Conservation (phyloP, 2,113 vertebrate genomes). For the Forbesichthys papilliferus region DNA sequence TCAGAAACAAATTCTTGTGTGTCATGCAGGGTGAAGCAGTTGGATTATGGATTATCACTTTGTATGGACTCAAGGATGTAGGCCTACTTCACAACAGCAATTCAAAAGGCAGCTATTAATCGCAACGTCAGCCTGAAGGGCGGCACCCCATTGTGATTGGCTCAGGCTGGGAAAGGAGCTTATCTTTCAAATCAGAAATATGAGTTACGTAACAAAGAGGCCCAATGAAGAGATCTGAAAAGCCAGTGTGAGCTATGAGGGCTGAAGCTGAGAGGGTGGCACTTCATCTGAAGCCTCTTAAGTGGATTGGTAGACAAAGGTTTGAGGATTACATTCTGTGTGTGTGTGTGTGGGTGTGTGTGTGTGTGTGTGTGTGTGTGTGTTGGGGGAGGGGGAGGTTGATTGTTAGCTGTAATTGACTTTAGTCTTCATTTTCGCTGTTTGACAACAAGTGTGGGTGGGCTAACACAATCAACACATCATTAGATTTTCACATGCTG, state of each 20-base stretch:
- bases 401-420: slow-evolving; percentile 35
- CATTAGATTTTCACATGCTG: slow-evolving; percentile 10
- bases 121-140: slow-evolving; percentile 44
- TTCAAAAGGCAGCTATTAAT: slow-evolving; percentile 52
- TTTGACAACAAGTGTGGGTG: slow-evolving; percentile 4
- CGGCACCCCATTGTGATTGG: slow-evolving; percentile 33
- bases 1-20: slow-evolving; percentile 24
- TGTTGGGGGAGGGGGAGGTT: slow-evolving; percentile 12
- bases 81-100: slow-evolving; percentile 31
- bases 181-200: slow-evolving; percentile 55
- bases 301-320: slow-evolving; percentile 55
- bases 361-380: slow-evolving; percentile 6
- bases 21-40: slow-evolving; percentile 10
- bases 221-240: slow-evolving; percentile 30
- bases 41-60: slow-evolving; percentile 56
- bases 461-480: not conserved
- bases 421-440: slow-evolving; percentile 21
- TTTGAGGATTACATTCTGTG: not conserved
- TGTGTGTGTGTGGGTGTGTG: slow-evolving; percentile 13
- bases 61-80: slow-evolving; percentile 18
- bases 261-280: slow-evolving; percentile 56
- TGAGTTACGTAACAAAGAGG: slow-evolving; percentile 42
- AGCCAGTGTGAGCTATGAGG: slow-evolving; percentile 33
- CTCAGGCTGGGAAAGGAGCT: slow-evolving; percentile 38
- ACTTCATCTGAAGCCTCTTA: slow-evolving; percentile 61